A percentile compares a stretch with the other conserved stretches of the same genome.
phyloP scores from a whole-genome alignment of 2,113 vertebrate species.

The Anser cygnoides region DNA sequence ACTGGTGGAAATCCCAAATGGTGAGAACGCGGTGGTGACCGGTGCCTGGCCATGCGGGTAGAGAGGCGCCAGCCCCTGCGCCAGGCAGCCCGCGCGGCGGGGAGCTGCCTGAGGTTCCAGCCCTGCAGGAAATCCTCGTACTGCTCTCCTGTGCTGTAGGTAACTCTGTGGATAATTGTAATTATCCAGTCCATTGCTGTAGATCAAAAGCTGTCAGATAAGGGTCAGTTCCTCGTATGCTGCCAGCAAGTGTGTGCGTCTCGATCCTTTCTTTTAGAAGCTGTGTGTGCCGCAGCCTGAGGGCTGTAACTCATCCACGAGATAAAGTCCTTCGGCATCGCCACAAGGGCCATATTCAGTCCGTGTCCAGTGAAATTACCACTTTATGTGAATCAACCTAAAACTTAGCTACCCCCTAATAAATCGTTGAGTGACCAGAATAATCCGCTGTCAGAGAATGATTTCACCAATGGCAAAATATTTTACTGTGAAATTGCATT shows the following conservation, averaged over 20 bases:
- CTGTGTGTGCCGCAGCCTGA: background rate
- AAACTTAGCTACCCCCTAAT: background rate
- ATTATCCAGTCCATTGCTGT: background rate
- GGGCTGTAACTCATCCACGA: background rate
- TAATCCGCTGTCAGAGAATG: background rate
- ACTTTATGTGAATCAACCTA: background rate
- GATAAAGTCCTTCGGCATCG: background rate
- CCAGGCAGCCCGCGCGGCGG: background rate
- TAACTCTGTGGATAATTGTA: constrained; percentile 40
- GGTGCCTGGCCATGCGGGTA: background rate
- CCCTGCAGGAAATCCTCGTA: constrained; percentile 18
- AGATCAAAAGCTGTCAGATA: background rate
- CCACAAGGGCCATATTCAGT: background rate
- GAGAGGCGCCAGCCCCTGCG: background rate
- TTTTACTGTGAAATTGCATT: background rate
- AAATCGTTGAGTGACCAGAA: background rate
- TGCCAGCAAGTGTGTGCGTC: constrained; percentile 6
- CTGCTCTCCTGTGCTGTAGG: constrained; percentile 21
- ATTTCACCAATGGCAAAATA: background rate
- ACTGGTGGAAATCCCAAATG: background rate
- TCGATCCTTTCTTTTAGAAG: constrained; percentile 28
- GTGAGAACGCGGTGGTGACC: background rate
- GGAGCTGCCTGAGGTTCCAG: constrained; percentile 21
- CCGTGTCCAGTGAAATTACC: background rate
- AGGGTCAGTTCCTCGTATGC: background rate